These are phyloP conservation scores for Chymomyza caudatula DNA, from an alignment of 2,888 invertebrate genomes.

Conservation along the genomic window DNA sequence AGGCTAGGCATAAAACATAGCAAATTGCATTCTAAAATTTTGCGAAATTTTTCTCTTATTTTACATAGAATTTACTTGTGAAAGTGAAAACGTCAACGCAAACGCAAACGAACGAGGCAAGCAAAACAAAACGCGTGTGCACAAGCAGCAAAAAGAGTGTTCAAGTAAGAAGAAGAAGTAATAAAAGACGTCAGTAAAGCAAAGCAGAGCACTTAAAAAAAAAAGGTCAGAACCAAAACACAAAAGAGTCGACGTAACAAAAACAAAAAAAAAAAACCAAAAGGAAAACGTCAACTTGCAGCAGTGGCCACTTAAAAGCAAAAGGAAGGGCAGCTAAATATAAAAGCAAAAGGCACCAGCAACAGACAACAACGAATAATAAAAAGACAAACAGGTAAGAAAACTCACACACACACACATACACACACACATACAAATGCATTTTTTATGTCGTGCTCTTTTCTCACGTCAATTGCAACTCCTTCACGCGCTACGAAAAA, in stretches of 20 bases:
- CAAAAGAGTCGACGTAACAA: neutral
- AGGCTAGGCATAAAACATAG: neutral
- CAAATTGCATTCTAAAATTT: slow-evolving; percentile 6
- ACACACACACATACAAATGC: neutral
- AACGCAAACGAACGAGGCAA: slow-evolving; percentile 59
- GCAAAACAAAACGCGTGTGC: slow-evolving; percentile 65
- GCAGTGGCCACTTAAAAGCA: slow-evolving; percentile 24
- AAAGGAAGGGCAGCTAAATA: slow-evolving; percentile 35
- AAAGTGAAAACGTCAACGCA: slow-evolving; percentile 66
- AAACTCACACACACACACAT: neutral
- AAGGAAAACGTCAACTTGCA: slow-evolving; percentile 14
- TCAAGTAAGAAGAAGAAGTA: slow-evolving; percentile 1
- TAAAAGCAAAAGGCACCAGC: slow-evolving; percentile 22
- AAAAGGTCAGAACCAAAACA: slow-evolving; percentile 2
- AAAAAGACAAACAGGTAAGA: slow-evolving; percentile 51
- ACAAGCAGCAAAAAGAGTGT: slow-evolving; percentile 31
- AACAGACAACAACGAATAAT: slow-evolving; percentile 24
- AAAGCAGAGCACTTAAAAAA: slow-evolving; percentile 14
- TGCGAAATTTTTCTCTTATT: slow-evolving; percentile 18
- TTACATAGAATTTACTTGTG: slow-evolving; percentile 58
- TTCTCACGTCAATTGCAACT: slow-evolving; percentile 1
- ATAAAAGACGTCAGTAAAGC: neutral
- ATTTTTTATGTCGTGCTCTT: neutral
- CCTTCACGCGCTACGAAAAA: neutral
- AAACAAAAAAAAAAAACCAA: slow-evolving; percentile 11